Conservation (phyloP, 1,140 invertebrate species). For the Calycopis cecrops region DNA sequence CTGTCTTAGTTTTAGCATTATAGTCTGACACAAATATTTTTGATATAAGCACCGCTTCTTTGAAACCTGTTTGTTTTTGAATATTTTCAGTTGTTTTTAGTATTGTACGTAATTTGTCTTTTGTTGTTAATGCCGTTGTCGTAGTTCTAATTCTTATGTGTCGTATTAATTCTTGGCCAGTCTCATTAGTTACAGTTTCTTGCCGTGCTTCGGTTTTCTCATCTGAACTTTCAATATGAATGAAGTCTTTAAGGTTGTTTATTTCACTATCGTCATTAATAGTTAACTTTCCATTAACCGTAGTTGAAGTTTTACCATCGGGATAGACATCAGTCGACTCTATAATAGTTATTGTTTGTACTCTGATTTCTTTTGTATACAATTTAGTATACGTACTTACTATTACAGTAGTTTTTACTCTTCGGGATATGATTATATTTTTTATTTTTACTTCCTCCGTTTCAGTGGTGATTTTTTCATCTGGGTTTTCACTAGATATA, state of each 20-base stretch:
- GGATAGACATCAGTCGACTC: constrained; percentile 52
- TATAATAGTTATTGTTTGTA: constrained; percentile 51
- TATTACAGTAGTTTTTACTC: constrained; percentile 31
- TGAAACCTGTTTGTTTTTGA: constrained; percentile 13
- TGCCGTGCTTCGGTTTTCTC: not conserved
- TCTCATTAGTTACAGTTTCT: not conserved
- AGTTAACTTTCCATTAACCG: constrained; percentile 36
- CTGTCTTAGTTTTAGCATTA: constrained; percentile 21
- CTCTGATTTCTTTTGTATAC: constrained; percentile 36
- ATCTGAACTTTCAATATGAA: not conserved
- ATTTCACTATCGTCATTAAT: constrained; percentile 33
- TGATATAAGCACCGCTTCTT: constrained; percentile 21
- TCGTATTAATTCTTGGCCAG: not conserved
- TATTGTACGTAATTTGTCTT: constrained; percentile 17
- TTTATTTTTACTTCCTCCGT: constrained; percentile 29
- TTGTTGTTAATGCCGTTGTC: constrained; percentile 10
- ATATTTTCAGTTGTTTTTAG: constrained; percentile 21
- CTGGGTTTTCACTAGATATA: constrained; percentile 27
- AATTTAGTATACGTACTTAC: constrained; percentile 37
- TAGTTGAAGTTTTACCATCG: constrained; percentile 33
- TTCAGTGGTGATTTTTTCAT: constrained; percentile 30
- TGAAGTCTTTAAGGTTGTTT: constrained; percentile 16
- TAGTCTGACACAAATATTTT: constrained; percentile 23
- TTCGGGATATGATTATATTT: constrained; percentile 27
- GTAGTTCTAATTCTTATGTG: not conserved